These are phyloP conservation scores for Xenentodon cancila DNA, from an alignment of 2,797 vertebrate species.

Conservation along the genomic window DNA sequence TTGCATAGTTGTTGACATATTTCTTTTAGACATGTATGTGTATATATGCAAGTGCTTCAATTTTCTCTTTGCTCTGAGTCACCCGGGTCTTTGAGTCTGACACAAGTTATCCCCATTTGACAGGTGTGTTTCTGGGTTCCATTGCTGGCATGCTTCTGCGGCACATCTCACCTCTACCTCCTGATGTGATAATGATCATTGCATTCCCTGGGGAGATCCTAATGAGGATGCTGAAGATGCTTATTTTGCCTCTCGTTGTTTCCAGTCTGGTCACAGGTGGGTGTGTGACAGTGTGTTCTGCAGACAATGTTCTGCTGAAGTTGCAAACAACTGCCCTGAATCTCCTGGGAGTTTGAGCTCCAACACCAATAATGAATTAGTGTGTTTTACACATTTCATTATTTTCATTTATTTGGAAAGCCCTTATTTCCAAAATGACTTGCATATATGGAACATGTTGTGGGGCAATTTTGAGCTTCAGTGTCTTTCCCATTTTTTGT, in stretches of 20 bases:
- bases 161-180: slow-evolving; percentile 90
- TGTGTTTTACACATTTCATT: background rate
- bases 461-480: no score
- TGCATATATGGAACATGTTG: no score
- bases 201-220: slow-evolving; percentile 97
- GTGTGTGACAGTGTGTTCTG: slow-evolving; percentile 35
- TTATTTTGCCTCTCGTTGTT: slow-evolving; percentile 96
- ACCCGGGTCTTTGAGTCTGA: slow-evolving; percentile 8
- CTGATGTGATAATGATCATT: slow-evolving; percentile 94
- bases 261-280: slow-evolving; percentile 99
- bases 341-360: slow-evolving; percentile 2
- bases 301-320: slow-evolving; percentile 33
- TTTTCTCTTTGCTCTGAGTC: background rate
- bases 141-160: slow-evolving; percentile 90
- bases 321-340: slow-evolving; percentile 35
- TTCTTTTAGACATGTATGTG: background rate
- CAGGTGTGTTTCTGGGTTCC: slow-evolving; percentile 94
- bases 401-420: no score
- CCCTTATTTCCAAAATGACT: no score
- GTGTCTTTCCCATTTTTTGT: background rate
- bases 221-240: slow-evolving; percentile 99
- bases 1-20: background rate
- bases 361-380: slow-evolving; percentile 19
- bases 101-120: slow-evolving; percentile 25
- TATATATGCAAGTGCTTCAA: background rate